Evolutionary conservation across 2,797 vertebrate species (phyloP).

Genomic region (Eulemur rubriventer): DNA sequence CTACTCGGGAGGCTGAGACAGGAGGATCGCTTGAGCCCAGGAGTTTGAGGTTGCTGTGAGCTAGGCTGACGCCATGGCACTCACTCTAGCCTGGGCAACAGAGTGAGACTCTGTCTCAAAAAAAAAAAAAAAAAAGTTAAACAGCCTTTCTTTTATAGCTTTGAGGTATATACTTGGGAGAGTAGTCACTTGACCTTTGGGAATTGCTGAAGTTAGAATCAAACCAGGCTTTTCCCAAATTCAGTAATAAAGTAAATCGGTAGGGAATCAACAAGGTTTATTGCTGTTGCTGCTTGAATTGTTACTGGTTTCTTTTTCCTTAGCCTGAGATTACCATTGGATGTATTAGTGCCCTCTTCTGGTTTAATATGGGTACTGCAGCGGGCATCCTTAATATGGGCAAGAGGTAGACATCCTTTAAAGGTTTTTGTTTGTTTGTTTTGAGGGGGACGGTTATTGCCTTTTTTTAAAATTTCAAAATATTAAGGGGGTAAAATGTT

Average conservation of each 20-base stretch:
- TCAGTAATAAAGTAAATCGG: background rate
- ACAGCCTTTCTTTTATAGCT: background rate
- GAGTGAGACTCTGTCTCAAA: too few species aligned
- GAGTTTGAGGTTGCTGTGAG: too few species aligned
- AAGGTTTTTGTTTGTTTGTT: background rate
- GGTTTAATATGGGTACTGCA: slow-evolving; percentile 2
- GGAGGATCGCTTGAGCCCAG: too few species aligned
- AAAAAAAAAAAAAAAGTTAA: too few species aligned
- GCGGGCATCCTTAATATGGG: background rate
- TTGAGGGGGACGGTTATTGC: too few species aligned
- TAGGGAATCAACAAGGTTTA: background rate
- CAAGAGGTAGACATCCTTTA: background rate
- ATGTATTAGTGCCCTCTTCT: slow-evolving; percentile 38
- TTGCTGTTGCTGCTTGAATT: background rate
- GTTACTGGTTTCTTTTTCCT: background rate
- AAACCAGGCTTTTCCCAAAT: background rate
- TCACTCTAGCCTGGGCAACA: too few species aligned
- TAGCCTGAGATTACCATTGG: background rate
- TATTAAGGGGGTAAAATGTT: background rate
- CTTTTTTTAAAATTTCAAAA: background rate
- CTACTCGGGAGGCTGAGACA: too few species aligned
- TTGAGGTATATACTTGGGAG: background rate
- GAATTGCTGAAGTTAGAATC: background rate
- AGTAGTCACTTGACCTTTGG: background rate
- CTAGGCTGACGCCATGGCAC: too few species aligned